These are phyloP conservation scores for Rotaria sp. DNA, from an alignment of 2,888 invertebrate species.

Conservation along the genomic window DNA sequence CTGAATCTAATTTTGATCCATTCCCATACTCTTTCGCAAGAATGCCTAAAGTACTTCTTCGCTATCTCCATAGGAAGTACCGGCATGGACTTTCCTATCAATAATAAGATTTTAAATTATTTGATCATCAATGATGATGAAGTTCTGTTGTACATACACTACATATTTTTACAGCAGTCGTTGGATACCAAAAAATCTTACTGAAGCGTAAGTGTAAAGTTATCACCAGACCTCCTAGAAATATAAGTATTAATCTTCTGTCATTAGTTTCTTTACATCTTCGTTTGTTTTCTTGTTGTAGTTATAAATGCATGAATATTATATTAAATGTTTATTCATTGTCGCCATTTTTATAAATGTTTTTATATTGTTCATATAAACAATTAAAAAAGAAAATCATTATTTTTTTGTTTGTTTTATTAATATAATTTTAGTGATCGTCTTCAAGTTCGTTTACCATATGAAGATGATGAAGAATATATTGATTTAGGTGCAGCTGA, in stretches of 20 bases:
- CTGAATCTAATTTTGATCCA: no score
- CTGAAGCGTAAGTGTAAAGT: not conserved
- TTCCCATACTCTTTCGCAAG: no score
- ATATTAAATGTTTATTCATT: no score
- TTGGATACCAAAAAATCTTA: not conserved
- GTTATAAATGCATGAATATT: not conserved
- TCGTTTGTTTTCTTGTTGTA: not conserved
- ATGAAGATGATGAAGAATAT: constrained; percentile 98
- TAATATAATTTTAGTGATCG: not conserved
- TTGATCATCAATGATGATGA: no score
- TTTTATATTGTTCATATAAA: not conserved
- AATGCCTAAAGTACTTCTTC: no score
- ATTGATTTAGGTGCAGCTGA: constrained; percentile 97
- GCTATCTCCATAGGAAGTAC: no score
- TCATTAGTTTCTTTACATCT: not conserved
- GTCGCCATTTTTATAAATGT: not conserved
- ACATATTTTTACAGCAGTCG: not conserved
- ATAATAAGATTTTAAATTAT: no score
- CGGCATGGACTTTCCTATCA: no score
- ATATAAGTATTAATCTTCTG: not conserved
- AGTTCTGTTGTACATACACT: not conserved
- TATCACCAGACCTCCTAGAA: not conserved
- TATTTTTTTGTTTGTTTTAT: not conserved
- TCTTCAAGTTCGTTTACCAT: constrained; percentile 58
- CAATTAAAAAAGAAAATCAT: no score